Evolutionary conservation across 2,113 vertebrate species (phyloP), one percentile per base, ranked within the genome.

Genomic region (Nanorana parkeri): DNA sequence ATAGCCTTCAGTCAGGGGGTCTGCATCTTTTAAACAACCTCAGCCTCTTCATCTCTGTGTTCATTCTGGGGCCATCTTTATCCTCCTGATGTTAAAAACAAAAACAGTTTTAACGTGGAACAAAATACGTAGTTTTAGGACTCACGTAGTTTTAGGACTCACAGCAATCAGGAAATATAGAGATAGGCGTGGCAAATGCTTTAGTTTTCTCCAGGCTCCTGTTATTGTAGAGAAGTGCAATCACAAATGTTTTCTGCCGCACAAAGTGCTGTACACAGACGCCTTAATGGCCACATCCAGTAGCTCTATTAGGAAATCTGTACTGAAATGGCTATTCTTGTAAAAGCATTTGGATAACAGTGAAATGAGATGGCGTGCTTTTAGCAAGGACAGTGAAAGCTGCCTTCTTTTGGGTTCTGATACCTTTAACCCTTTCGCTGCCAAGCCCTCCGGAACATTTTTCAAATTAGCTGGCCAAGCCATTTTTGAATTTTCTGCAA

Each of bases 11-110:
- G 32, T 94, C 94, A 85, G 94, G 94, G 88, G 94, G 93, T 88
- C 94, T 92, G 89, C 93, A 94, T 74, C 91, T 92, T 91, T 94
- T 94, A 91, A 92, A 94, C 85, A 91, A 92, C 88, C 92, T 92
- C 89, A 90, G 91, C 92, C 89, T 93, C 89, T 91, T 92, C 94
- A 94, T 94, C 86, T 93, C 93, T 83, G 91, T 89, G 91, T 94
- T 94, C 93, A 94, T 93, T 89, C 93, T 92, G 67, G 17, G 85
- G 16, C 65, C 32, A 84, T 80, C 36, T 85, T 90, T 69, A 86
- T 84, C 85, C 20, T 77, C 72, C 71, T 80, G 81, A 21, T 6
- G 32, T 1, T 4, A n/a, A 86, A 63, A 60, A 76, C 10, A n/a
- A n/a, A 36, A 83, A 29, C 5, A 4, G 19, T 15, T 60, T 23